Percentiles rank a stretch among this genome's conserved stretches.
phyloP scores from a whole-genome alignment of 2,888 invertebrate genomes.

The Hypomecis atomaria region DNA sequence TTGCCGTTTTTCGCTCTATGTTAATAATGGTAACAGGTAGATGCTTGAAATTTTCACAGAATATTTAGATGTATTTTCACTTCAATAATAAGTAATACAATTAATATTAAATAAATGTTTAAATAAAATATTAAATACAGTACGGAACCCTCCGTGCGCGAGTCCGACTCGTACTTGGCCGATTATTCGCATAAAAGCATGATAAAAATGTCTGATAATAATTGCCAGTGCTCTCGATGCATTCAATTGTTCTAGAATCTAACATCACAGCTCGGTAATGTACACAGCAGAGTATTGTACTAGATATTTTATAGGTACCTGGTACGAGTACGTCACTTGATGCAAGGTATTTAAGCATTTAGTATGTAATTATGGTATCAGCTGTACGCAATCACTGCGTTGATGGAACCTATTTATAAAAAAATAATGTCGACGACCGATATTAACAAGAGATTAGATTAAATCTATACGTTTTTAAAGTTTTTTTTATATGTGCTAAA shows the following conservation, averaged over 20 bases:
- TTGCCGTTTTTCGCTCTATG: too few species aligned
- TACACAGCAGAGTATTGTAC: background rate
- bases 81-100: too few species aligned
- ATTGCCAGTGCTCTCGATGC: constrained; percentile 24
- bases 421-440: constrained; percentile 25
- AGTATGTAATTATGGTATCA: constrained; percentile 2
- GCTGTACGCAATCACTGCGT: constrained; percentile 14
- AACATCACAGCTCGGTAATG: constrained; percentile 11
- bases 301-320: background rate
- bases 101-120: too few species aligned
- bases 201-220: constrained; percentile 22
- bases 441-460: constrained; percentile 29
- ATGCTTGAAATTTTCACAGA: too few species aligned
- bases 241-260: constrained; percentile 37
- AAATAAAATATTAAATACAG: too few species aligned
- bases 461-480: constrained; percentile 2
- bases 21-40: too few species aligned
- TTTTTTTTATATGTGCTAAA: background rate
- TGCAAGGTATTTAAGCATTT: background rate
- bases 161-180: too few species aligned
- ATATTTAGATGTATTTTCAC: too few species aligned
- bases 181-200: background rate
- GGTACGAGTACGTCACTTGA: background rate
- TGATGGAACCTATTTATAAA: constrained; percentile 4
- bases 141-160: too few species aligned